phyloP scores from a whole-genome alignment of 1,140 invertebrate genomes.

The Cydia splendana region DNA sequence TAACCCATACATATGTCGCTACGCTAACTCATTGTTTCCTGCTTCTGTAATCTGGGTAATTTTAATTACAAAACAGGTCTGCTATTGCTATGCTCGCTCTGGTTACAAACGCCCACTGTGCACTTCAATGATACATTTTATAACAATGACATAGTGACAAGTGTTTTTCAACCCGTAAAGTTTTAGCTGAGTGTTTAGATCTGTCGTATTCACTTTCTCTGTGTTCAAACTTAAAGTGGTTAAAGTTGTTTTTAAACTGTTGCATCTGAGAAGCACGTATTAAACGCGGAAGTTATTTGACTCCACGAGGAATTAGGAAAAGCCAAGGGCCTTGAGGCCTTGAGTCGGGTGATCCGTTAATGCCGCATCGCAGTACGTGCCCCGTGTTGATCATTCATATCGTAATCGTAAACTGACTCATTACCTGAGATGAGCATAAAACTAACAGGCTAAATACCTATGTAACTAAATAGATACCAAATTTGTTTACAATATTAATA shows the following conservation, averaged over 20 bases:
- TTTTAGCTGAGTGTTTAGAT: neutral
- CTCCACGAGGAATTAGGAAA: constrained; percentile 8
- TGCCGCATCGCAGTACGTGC: constrained; percentile 16
- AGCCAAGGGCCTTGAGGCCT: neutral
- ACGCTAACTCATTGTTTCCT: constrained; percentile 6
- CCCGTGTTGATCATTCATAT: constrained; percentile 7
- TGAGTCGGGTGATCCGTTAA: constrained; percentile 7
- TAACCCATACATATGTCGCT: neutral
- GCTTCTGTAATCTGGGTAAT: neutral
- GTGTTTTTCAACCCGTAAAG: neutral
- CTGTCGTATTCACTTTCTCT: neutral
- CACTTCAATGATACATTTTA: neutral
- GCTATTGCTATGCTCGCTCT: neutral
- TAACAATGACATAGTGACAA: neutral
- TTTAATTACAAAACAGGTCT: neutral
- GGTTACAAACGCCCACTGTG: neutral
- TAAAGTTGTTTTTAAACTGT: neutral
- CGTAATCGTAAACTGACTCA: constrained; percentile 3
- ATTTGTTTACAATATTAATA: too few relatives aligned
- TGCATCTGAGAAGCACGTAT: neutral
- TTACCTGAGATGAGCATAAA: neutral
- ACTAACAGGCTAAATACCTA: neutral
- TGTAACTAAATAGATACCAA: neutral
- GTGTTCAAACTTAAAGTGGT: neutral
- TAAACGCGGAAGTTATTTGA: neutral